These are phyloP conservation scores for Ephydatia muelleri DNA, from an alignment of 37 sponge, comb jelly and placozoan species.

Conservation along the genomic window DNA sequence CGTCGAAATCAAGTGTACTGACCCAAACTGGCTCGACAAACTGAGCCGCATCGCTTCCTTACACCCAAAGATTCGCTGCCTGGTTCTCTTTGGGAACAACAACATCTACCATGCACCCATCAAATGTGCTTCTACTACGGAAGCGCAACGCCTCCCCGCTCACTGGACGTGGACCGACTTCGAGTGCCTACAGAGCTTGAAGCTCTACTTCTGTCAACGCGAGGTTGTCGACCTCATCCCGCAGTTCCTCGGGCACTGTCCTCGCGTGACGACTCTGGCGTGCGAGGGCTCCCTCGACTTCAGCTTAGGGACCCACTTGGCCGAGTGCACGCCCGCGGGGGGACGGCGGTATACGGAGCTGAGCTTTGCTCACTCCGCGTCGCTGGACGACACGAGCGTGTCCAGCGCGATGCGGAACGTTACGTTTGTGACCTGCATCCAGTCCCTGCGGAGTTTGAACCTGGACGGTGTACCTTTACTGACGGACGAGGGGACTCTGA, in stretches of 20 bases:
- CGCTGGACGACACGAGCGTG: slow-evolving; percentile 7
- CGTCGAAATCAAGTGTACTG: slow-evolving; percentile 6
- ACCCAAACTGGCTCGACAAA: background rate
- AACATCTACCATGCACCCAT: background rate
- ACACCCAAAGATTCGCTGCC: background rate
- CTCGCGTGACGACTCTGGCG: background rate
- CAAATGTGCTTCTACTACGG: background rate
- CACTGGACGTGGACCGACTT: slow-evolving; percentile 4
- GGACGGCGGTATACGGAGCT: slow-evolving; percentile 12
- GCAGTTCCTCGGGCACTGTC: background rate
- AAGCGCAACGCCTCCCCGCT: background rate
- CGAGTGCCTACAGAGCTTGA: background rate
- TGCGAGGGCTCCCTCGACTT: slow-evolving; percentile 10
- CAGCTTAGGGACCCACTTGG: background rate
- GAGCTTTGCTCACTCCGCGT: slow-evolving; percentile 22
- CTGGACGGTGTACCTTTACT: slow-evolving; percentile 17
- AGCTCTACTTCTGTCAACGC: slow-evolving; percentile 3
- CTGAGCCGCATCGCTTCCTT: background rate
- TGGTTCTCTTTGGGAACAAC: background rate
- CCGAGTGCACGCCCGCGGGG: background rate
- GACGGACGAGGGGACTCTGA: slow-evolving; percentile 1
- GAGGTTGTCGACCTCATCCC: background rate
- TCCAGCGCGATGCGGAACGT: background rate
- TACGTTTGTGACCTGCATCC: background rate
- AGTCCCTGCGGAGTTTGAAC: slow-evolving; percentile 9